Evolutionary conservation across 1,140 invertebrate species (phyloP), one percentile per base, ranked within the genome.

Genomic region (Camponotus pennsylvanicus): DNA sequence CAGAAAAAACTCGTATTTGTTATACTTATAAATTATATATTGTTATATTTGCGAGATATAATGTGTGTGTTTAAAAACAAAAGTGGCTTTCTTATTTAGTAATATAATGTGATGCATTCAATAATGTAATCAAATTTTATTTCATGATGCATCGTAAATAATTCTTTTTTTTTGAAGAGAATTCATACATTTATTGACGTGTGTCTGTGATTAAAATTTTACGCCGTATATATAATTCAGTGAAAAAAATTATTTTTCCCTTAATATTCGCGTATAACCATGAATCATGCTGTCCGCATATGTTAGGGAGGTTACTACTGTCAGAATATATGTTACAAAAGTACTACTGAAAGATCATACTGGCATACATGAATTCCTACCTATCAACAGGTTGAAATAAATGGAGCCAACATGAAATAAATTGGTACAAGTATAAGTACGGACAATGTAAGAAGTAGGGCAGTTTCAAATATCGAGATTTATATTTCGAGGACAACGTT

Each of bases 381-480:
- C 79, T 83, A 83, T 83, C 79, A 83, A 83, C 79, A 83, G 79
- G 79, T 83, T 83, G 79, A 83, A 83, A 83, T 75, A 75, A 75
- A 83, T 83, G 79, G 79, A 83, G 79, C 79, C 79, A 70, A 83
- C 79, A 63, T 63, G 69, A 83, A 83, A 83, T 83, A 83, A 83
- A 83, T 83, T 75, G 79, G 69, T 83, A 83, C 79, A 75, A 27
- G 40, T 75, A 83, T 73, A 83, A 83, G 79, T 83, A 49, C 42
- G 57, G 34, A 61, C 6, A 40, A 73, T 45, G 11, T 83, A 83
- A 83, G 69, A 32, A 75, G 40, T 57, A 73, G 27, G 18, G 18
- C 55, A 73, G 40, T 37, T 75, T 83, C 57, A 75, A 73, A 83
- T 73, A 61, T 75, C 57, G 27, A 37, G 55, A 83, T 83, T 83